Conservation (phyloP, 2,113 vertebrate species). For the Cheilinus undulatus region DNA sequence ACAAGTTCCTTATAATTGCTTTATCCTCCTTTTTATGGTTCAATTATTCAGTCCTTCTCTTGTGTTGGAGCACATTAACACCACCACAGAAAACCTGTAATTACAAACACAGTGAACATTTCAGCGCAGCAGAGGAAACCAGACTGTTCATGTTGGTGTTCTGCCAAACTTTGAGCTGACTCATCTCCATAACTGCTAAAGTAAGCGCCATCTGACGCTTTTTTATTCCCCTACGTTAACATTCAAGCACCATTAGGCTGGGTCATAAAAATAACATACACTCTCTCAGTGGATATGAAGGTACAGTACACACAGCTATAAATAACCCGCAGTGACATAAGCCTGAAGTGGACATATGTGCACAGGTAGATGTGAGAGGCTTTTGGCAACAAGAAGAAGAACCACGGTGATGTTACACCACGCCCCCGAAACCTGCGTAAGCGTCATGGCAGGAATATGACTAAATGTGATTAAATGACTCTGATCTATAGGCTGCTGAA, state of each 20-base stretch:
- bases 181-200: constrained; percentile 33
- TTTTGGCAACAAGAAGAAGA: constrained; percentile 47
- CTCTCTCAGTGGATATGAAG: neutral
- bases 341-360: constrained; percentile 46
- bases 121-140: constrained; percentile 6
- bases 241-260: constrained; percentile 14
- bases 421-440: constrained; percentile 46
- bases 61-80: neutral
- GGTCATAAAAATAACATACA: constrained; percentile 26
- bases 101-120: neutral
- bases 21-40: no score
- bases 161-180: constrained; percentile 36
- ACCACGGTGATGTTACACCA: constrained; percentile 69
- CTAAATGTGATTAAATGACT: neutral
- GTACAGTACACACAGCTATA: constrained; percentile 11
- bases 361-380: constrained; percentile 18
- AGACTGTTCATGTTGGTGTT: constrained; percentile 16
- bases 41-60: neutral
- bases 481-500: neutral
- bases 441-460: neutral
- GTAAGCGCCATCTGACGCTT: constrained; percentile 26
- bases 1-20: no score
- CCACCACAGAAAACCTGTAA: neutral
- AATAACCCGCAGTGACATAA: constrained; percentile 55
- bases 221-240: neutral